Base-by-base conservation (phyloP, 2,113 vertebrate species). In the Mungos mungo region DNA sequence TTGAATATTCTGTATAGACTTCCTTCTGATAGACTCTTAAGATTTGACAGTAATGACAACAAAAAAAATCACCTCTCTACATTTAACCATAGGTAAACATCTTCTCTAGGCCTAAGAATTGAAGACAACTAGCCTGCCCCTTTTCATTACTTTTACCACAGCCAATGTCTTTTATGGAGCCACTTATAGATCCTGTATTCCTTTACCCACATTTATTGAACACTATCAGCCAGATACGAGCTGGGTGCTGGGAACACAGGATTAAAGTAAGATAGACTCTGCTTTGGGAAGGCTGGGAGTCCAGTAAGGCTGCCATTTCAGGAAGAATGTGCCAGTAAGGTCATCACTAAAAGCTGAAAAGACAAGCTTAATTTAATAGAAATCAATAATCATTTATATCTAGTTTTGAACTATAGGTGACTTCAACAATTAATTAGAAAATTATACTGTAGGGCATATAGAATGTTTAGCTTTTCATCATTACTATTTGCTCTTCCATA, bases 311-410 rank as follows among this genome's bases (percentile, higher is more conserved):
- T 47, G 38, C 3, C 45, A 72, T 76, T 92, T 88, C 63, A 88
- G 35, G 35, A 84, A 68, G 33, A 79, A 81, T 35, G 8, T 76
- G 12, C 9, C 74, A 68, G 47, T 47, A 69, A 88, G 88, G 93
- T 95, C 86, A 87, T 77, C 68, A 89, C 41, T 93, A 96, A 96
- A 95, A 97, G 96, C 92, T 87, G 79, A 92, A 94, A 77, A 79
- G 60, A 77, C 66, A 91, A 80, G 79, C 57, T 95, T 83, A 54
- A 86, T 77, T 94, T 86, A 89, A 88, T 74, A 97, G 31, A 50
- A 92, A 95, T 97, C 86, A 95, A 84, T 97, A 94, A 74, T 76
- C 96, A 79, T 93, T 93, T 97, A 79, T 29, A 76, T 88, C 57
- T 84, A 45, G 45, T 71, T 97, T 87, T 93, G 86, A 97, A 93